phyloP scores from a whole-genome alignment of 2,888 invertebrate species.

The Blera fallax region DNA sequence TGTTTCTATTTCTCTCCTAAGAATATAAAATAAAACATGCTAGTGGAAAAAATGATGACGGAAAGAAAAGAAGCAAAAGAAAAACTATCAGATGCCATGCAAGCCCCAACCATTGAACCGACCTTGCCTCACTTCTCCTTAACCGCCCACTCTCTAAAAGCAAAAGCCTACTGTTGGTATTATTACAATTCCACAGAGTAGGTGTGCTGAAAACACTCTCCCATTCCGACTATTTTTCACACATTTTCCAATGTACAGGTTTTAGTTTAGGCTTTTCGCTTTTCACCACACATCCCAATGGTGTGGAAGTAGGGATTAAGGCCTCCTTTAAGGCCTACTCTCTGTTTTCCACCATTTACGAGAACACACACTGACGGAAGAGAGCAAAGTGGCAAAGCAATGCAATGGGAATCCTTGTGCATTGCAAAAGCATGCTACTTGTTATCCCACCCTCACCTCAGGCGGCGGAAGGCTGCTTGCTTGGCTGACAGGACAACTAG shows the following conservation, averaged over 20 bases:
- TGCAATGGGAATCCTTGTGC: slow-evolving; percentile 60
- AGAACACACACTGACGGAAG: slow-evolving; percentile 28
- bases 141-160: slow-evolving; percentile 15
- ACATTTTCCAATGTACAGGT: slow-evolving; percentile 51
- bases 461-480: slow-evolving; percentile 31
- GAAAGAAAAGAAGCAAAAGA: slow-evolving; percentile 16
- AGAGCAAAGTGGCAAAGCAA: slow-evolving; percentile 48
- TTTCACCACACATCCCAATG: slow-evolving; percentile 69
- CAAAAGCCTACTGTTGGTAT: slow-evolving; percentile 46
- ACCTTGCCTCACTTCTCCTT: not conserved
- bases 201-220: slow-evolving; percentile 51
- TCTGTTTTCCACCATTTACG: slow-evolving; percentile 36
- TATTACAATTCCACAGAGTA: slow-evolving; percentile 61
- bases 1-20: not conserved
- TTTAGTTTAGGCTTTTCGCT: slow-evolving; percentile 64
- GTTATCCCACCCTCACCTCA: slow-evolving; percentile 60
- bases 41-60: slow-evolving; percentile 23
- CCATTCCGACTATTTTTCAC: slow-evolving; percentile 39
- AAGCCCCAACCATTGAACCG: slow-evolving; percentile 15
- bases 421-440: slow-evolving; percentile 50
- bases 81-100: slow-evolving; percentile 27
- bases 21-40: slow-evolving; percentile 24
- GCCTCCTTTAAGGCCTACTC: slow-evolving; percentile 44
- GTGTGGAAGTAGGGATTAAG: slow-evolving; percentile 52
- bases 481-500: slow-evolving; percentile 43